Conservation (phyloP, 2,888 invertebrate genomes). For the Nebria brevicollis region DNA sequence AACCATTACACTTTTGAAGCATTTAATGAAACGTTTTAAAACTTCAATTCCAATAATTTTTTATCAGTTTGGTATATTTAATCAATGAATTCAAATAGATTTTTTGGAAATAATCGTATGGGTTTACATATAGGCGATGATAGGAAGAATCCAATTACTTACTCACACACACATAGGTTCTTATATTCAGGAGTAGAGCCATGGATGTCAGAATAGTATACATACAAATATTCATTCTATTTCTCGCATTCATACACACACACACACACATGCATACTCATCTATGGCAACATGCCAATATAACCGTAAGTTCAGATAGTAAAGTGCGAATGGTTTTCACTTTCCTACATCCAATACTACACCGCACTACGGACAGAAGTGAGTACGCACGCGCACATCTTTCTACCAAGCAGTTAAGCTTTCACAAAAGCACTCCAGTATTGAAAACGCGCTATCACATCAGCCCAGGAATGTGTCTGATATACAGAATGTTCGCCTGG, state of each 20-base stretch:
- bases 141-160: neutral
- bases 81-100: neutral
- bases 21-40: too few relatives aligned
- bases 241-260: neutral
- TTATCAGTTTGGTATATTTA: too few relatives aligned
- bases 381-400: neutral
- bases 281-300: neutral
- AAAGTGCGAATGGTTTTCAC: constrained; percentile 13
- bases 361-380: neutral
- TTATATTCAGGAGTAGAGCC: neutral
- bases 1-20: too few relatives aligned
- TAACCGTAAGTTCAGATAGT: neutral
- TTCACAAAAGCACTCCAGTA: constrained; percentile 37
- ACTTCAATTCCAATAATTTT: too few relatives aligned
- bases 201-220: neutral
- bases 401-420: constrained; percentile 29
- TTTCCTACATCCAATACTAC: neutral
- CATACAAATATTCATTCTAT: neutral
- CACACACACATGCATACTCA: neutral
- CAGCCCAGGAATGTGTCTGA: constrained; percentile 41
- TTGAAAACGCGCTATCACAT: constrained; percentile 48
- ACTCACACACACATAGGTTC: neutral
- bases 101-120: neutral
- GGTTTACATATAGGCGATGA: neutral
- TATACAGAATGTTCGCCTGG: constrained; percentile 36